phyloP scores from a whole-genome alignment of 1,140 invertebrate genomes.

The Drosophila pruinosa region DNA sequence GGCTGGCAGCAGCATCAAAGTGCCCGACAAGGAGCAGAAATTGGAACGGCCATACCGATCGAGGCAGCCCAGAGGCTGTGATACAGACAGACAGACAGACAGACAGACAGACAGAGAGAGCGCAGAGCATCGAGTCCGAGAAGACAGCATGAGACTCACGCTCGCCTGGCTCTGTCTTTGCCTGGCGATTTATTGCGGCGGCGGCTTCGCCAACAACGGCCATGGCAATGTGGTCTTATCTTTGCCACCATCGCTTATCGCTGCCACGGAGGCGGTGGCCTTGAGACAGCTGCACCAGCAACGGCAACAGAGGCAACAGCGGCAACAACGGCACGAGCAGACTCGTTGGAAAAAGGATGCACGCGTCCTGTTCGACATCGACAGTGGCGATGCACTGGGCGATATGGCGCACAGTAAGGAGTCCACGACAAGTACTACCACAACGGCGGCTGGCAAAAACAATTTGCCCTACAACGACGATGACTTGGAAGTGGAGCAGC shows the following conservation, averaged over 20 bases:
- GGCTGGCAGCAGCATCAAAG: slow-evolving; percentile 65
- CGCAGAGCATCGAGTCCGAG: background rate
- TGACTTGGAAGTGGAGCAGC: slow-evolving; percentile 25
- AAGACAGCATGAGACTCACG: slow-evolving; percentile 77
- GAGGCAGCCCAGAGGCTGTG: slow-evolving; percentile 27
- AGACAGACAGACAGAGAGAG: slow-evolving; percentile 29
- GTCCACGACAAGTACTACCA: background rate
- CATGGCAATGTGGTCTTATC: slow-evolving; percentile 75
- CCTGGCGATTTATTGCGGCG: slow-evolving; percentile 80
- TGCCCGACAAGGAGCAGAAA: slow-evolving; percentile 50
- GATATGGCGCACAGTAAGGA: slow-evolving; percentile 52
- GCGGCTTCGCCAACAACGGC: slow-evolving; percentile 54
- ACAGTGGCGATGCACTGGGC: slow-evolving; percentile 40
- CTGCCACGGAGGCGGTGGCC: slow-evolving; percentile 73
- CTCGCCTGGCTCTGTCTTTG: slow-evolving; percentile 73
- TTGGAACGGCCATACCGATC: slow-evolving; percentile 52
- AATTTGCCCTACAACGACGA: slow-evolving; percentile 18
- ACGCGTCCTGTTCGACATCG: slow-evolving; percentile 72
- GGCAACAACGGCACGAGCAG: slow-evolving; percentile 25
- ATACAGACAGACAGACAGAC: background rate
- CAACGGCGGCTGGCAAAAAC: slow-evolving; percentile 21
- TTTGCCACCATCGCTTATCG: slow-evolving; percentile 83
- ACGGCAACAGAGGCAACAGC: slow-evolving; percentile 11
- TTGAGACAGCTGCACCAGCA: slow-evolving; percentile 50
- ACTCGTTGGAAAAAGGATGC: slow-evolving; percentile 71